These are phyloP conservation scores for Scaptomyza polygonia DNA, from an alignment of 2,888 invertebrate species.

Conservation along the genomic window DNA sequence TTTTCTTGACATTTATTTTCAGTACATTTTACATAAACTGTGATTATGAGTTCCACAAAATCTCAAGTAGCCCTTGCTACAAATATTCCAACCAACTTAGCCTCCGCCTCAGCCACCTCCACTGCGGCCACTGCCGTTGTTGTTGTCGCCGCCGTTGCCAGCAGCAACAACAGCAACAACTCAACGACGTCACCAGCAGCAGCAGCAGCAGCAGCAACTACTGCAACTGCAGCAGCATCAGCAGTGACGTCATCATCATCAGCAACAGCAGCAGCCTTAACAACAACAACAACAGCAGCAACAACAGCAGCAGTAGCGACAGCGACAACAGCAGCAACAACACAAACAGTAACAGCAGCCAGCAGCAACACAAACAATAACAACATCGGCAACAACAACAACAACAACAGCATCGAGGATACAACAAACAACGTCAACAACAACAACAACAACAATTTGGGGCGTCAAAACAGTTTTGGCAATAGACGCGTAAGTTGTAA, in stretches of 20 bases:
- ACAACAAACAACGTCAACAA: conserved; percentile 40
- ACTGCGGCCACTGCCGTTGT: conserved; percentile 75
- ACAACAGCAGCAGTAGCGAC: conserved; percentile 2
- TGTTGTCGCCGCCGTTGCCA: conserved; percentile 74
- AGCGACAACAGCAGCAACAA: conserved; percentile 14
- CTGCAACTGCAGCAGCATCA: conserved; percentile 18
- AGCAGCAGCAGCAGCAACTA: conserved; percentile 18
- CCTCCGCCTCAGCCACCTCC: conserved; percentile 75
- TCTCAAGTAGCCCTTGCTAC: conserved; percentile 84
- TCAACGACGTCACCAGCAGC: conserved; percentile 54
- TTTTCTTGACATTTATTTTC: conserved; percentile 33
- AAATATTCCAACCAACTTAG: conserved; percentile 83
- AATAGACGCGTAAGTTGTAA: conserved; percentile 82
- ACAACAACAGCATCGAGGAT: conserved; percentile 72
- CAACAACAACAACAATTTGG: conserved; percentile 70
- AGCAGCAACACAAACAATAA: conserved; percentile 32
- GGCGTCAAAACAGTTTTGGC: conserved; percentile 84
- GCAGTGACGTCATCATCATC: conserved; percentile 39
- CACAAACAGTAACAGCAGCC: conserved; percentile 24
- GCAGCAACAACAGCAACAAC: conserved; percentile 47
- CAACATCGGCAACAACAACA: conserved; percentile 50
- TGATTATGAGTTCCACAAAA: conserved; percentile 85
- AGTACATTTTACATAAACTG: conserved; percentile 82
- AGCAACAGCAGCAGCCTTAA: conserved; percentile 18
- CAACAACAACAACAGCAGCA: conserved; percentile 22